Base-by-base conservation (phyloP, 2,113 vertebrate genomes). In the Hylia prasina region DNA sequence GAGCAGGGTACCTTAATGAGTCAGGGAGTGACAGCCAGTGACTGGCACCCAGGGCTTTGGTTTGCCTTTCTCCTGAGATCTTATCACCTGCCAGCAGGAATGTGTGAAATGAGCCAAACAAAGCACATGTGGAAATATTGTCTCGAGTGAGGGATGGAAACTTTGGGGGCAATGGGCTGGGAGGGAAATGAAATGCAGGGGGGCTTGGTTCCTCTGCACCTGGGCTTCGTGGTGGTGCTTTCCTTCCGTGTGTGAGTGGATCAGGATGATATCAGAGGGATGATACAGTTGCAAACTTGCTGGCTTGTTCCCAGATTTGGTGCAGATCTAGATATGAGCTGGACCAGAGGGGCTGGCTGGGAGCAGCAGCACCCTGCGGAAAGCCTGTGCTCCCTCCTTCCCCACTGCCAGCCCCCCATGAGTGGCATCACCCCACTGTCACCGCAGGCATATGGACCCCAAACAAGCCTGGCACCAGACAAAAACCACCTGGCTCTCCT, bases 31-130 rank as follows among this genome's bases (percentile, higher is more conserved):
- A 91, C 53, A 75, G 75, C 24, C 82, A 92, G 84, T 39, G 28
- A 76, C 45, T 35, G 70, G 79, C 77, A 91, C 79, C 56, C 87
- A 75, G 4, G 6, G 66, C 70, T 77, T 66, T 42, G 82, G 83
- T 96, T 96, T 95, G 85, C 57, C 76, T 97, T 96, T 95, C 85
- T 78, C 66, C 80, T 28, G 50, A 94, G 94, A 95, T 96, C 61
- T 92, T 95, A 92, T 94, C 91, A 73, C 48, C 77, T 66, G 80
- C 88, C 58, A 42, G 73, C 75, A 76, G 91, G 89, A 95, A 92
- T 79, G 93, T 54, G 60, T 77, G 77, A 86, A 93, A 58, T 18
- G 68, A 93, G 92, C 86, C 96, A 96, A 94, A 92, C 87, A 91
- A 93, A 96, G 81, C 90, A 69, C 65, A 7, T 4, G 9, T 3